These are phyloP conservation scores for Parnassius mnemosyne DNA, from an alignment of 2,888 invertebrate genomes.

Conservation along the genomic window DNA sequence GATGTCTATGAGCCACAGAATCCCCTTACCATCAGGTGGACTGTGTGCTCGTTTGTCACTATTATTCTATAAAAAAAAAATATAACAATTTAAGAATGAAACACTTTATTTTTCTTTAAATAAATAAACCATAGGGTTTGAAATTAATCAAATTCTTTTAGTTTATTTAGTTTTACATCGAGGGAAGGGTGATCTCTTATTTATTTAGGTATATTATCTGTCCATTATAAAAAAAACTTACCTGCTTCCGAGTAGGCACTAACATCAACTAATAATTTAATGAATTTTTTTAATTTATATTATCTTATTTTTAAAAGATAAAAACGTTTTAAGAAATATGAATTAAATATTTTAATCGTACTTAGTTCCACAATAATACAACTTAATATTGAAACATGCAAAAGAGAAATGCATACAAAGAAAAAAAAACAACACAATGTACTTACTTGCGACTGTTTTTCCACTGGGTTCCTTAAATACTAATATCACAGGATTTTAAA, in stretches of 20 bases:
- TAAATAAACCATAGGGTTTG: constrained; percentile 6
- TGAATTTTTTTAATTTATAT: no score
- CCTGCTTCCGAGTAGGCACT: constrained; percentile 9
- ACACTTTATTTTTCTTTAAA: constrained; percentile 4
- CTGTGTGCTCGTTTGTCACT: no score
- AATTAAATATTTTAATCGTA: no score
- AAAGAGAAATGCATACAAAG: constrained; percentile 21
- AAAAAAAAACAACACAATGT: constrained; percentile 33
- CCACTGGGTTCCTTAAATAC: constrained; percentile 53
- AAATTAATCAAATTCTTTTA: constrained; percentile 9
- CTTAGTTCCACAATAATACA: background rate
- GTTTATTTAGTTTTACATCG: constrained; percentile 12
- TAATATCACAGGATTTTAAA: constrained; percentile 77
- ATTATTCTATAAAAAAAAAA: no score
- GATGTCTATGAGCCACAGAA: no score
- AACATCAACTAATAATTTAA: background rate
- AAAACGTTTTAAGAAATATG: no score
- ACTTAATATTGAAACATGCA: background rate
- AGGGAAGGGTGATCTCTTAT: background rate
- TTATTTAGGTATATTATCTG: constrained; percentile 18
- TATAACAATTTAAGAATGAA: no score
- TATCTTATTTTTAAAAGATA: no score
- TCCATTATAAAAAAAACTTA: constrained; percentile 24
- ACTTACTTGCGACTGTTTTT: constrained; percentile 61
- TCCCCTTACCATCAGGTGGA: no score